phyloP scores from a whole-genome alignment of 2,888 invertebrate species.

The Uropetala carovei region DNA sequence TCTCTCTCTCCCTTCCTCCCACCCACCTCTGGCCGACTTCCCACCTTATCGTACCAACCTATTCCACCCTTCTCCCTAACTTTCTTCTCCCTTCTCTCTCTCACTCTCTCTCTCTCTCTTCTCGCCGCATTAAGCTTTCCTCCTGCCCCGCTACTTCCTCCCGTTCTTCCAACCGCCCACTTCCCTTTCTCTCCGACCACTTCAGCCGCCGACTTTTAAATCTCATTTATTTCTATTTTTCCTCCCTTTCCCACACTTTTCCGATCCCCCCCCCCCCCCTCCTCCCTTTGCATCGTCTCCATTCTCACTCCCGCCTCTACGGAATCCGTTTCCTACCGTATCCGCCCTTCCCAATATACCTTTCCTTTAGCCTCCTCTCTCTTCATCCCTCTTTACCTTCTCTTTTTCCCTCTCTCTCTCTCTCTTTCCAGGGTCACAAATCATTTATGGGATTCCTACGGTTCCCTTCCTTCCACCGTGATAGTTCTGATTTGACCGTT shows the following conservation, averaged over 20 bases:
- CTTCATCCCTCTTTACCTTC: neutral
- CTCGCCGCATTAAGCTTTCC: neutral
- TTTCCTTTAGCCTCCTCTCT: neutral
- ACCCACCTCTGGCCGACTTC: neutral
- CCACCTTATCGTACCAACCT: neutral
- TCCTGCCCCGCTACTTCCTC: neutral
- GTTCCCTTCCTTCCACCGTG: conserved; percentile 52
- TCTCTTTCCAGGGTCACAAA: conserved; percentile 43
- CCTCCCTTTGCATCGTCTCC: neutral
- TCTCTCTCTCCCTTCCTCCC: neutral
- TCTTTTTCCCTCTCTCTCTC: no score
- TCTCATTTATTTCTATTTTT: conserved; percentile 32
- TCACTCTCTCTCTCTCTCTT: neutral
- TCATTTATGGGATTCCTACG: conserved; percentile 61
- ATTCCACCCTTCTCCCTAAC: neutral
- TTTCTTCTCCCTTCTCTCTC: neutral
- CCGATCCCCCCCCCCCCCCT: neutral
- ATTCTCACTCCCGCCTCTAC: neutral
- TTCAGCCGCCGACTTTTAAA: conserved; percentile 41
- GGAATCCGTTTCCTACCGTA: neutral
- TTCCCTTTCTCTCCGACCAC: neutral
- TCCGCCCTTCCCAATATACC: neutral
- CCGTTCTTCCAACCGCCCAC: neutral
- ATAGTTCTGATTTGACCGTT: conserved; percentile 64
- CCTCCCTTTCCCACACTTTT: neutral